phyloP scores from a whole-genome alignment of 2,113 vertebrate genomes.

The Dermatemys mawii region DNA sequence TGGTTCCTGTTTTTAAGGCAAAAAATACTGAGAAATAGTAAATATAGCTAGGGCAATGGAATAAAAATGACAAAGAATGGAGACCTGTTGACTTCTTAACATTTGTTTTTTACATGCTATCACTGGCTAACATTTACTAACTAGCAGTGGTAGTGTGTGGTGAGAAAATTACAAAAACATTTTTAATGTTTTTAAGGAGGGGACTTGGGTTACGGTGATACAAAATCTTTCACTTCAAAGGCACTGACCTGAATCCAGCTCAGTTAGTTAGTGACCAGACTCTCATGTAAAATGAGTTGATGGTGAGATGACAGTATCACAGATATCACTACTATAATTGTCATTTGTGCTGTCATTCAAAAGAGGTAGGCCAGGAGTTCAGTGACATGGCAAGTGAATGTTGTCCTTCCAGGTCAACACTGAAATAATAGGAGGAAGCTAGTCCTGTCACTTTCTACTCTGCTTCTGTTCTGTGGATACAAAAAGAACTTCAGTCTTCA shows the following conservation, averaged over 20 bases:
- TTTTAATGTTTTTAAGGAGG: background rate
- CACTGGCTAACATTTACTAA: background rate
- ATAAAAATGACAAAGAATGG: background rate
- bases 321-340: background rate
- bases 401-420: background rate
- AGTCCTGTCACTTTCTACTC: background rate
- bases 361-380: background rate
- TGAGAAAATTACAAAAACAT: no score
- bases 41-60: background rate
- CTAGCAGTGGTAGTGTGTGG: background rate
- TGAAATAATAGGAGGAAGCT: background rate
- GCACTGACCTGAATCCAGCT: background rate
- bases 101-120: background rate
- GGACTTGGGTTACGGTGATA: background rate
- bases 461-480: background rate
- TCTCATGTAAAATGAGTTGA: background rate
- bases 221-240: background rate
- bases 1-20: no score
- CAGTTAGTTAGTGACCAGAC: background rate
- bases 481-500: background rate
- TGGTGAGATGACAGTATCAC: background rate
- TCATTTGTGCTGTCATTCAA: background rate
- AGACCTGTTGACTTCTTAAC: background rate
- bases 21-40: no score
- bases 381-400: background rate